Evolutionary conservation across 2,113 vertebrate species (phyloP), one percentile per base, ranked within the genome.

Genomic region (Rhinolophus sinicus): DNA sequence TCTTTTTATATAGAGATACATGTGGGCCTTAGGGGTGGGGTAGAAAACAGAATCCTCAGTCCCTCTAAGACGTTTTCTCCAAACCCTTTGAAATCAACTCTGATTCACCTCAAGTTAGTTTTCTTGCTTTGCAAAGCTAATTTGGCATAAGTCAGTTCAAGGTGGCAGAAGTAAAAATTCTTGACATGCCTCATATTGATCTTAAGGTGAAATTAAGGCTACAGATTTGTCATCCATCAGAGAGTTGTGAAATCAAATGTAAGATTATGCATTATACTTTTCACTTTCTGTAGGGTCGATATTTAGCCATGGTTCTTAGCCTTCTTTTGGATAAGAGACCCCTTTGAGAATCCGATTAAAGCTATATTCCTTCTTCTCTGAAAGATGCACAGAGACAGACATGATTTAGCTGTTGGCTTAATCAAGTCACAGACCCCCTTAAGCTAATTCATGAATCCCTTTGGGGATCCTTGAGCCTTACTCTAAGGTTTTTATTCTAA

Each of bases 51-150:
- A 64, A 65, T 28, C 12, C 30, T 44, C 11, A 86, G 16, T 21
- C 47, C 44, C 12, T 40, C n/a, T 75, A 35, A 92, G 50, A 52
- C 22, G 52, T 87, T 65, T 86, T 76, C 28, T 76, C 56, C 22
- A 75, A 92, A 85, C 33, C 33, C 26, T 92, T 96, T 87, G 75
- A 93, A 64, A 10, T 82, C 44, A 95, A n/a, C 52, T 72, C 30
- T 93, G 91, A 75, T 70, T 97, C 83, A 81, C 24, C 54, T 84
- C 75, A 96, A 76, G 28, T 92, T 92, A 78, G 16, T 44, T 1
- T 70, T 82, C 56, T 75, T 90, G 44, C 75, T 95, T 89, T 89
- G 35, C 56, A 82, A 95, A 89, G n/a, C 76, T 87, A 87, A 92
- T 92, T 83, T 15, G 16, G 16, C 52, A 54, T 15, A 54, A 54